These are phyloP conservation scores for Drosophila meridiana DNA, from an alignment of 2,888 invertebrate species.

Conservation along the genomic window DNA sequence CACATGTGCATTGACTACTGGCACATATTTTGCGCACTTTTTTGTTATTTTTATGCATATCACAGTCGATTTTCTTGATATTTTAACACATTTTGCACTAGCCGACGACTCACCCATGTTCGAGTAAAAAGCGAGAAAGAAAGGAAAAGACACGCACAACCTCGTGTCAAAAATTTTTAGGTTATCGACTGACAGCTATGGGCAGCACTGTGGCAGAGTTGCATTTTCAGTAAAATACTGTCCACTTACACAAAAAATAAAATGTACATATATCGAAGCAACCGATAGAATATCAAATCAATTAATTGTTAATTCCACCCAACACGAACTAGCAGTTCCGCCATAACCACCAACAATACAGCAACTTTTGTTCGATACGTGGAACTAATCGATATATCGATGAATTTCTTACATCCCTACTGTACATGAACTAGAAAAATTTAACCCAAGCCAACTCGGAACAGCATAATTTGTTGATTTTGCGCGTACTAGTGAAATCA, in stretches of 20 bases:
- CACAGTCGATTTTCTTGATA: constrained; percentile 79
- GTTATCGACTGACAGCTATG: constrained; percentile 55
- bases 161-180: constrained; percentile 82
- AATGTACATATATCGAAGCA: background rate
- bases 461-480: constrained; percentile 31
- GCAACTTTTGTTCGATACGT: background rate
- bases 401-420: constrained; percentile 39
- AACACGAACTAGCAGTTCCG: constrained; percentile 1
- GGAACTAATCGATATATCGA: constrained; percentile 24
- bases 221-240: constrained; percentile 22
- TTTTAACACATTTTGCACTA: constrained; percentile 62
- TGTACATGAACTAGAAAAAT: constrained; percentile 54
- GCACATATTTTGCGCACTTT: constrained; percentile 28
- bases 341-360: background rate
- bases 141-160: constrained; percentile 83
- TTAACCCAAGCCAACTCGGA: constrained; percentile 47
- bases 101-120: constrained; percentile 89
- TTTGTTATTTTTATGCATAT: constrained; percentile 39
- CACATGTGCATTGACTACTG: constrained; percentile 4
- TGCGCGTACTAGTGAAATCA: constrained; percentile 18
- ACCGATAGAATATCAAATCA: background rate
- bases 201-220: constrained; percentile 58
- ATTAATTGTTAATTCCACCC: background rate
- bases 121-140: constrained; percentile 88
- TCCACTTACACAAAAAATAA: constrained; percentile 4